Evolutionary conservation across 1,140 invertebrate species (phyloP).

Genomic region (Hycleus phaleratus): DNA sequence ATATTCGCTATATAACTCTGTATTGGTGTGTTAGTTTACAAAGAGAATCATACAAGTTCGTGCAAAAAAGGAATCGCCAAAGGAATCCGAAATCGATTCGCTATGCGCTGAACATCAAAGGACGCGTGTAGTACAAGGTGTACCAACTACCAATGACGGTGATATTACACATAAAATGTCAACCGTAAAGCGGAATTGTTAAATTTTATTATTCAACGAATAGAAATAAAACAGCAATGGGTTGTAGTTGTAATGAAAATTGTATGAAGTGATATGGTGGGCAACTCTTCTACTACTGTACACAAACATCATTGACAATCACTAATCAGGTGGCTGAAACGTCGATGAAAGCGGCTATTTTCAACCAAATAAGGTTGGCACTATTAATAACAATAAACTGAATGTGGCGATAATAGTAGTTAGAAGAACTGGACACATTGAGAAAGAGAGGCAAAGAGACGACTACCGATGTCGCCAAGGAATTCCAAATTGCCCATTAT

Average conservation of each 20-base stretch:
- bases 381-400: constrained; percentile 44
- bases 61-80: constrained; percentile 17
- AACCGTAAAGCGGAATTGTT: constrained; percentile 30
- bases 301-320: neutral
- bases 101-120: constrained; percentile 28
- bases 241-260: constrained; percentile 22
- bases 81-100: constrained; percentile 30
- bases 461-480: constrained; percentile 25
- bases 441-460: neutral
- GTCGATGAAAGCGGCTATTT: constrained; percentile 32
- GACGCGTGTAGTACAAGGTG: constrained; percentile 28
- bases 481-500: constrained; percentile 38
- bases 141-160: constrained; percentile 21
- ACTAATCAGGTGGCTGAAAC: constrained; percentile 39
- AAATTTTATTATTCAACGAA: constrained; percentile 35
- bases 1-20: too few species aligned
- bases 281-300: neutral
- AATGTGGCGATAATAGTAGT: constrained; percentile 41
- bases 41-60: neutral
- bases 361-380: constrained; percentile 37
- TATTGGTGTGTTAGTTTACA: too few species aligned
- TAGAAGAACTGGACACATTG: constrained; percentile 31
- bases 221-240: neutral
- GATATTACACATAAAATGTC: constrained; percentile 23
- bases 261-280: constrained; percentile 18